These are phyloP conservation scores for Gymnothorax reevesii DNA, from an alignment of 2,797 vertebrate species.

Conservation along the genomic window DNA sequence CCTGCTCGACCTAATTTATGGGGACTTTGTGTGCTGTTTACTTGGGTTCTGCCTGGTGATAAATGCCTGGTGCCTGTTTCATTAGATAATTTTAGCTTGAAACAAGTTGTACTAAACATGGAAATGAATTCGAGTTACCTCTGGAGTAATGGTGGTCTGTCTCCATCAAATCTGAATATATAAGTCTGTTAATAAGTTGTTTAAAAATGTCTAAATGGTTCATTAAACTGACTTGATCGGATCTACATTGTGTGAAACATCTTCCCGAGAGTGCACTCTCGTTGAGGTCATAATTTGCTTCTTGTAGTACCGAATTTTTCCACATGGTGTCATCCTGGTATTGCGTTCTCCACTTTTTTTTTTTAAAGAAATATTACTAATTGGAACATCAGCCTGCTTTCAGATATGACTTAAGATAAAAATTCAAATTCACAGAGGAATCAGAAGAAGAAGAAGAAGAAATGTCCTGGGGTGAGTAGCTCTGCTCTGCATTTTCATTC, in stretches of 20 bases:
- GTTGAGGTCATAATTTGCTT: not conserved
- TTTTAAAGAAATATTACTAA: not conserved
- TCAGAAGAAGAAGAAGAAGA: not conserved
- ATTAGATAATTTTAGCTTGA: not conserved
- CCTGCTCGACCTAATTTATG: not conserved
- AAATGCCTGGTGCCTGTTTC: not conserved
- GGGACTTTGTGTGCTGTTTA: not conserved
- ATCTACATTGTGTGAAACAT: not conserved
- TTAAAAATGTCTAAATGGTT: not conserved
- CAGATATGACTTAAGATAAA: not conserved
- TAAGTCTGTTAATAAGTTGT: not conserved
- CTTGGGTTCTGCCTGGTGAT: not conserved
- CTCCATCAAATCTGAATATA: not conserved
- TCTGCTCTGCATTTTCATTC: not conserved
- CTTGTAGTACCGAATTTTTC: not conserved
- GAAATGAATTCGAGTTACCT: not conserved
- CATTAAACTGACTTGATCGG: not conserved
- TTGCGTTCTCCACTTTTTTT: not conserved
- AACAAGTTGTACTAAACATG: not conserved
- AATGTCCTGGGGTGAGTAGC: not conserved
- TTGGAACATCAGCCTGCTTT: not conserved
- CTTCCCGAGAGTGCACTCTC: not conserved
- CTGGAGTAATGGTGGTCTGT: not conserved
- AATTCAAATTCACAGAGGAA: not conserved
- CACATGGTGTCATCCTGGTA: constrained; percentile 1